These are phyloP conservation scores for Beaufortia kweichowensis DNA, from an alignment of 2,113 vertebrate genomes.

Conservation along the genomic window DNA sequence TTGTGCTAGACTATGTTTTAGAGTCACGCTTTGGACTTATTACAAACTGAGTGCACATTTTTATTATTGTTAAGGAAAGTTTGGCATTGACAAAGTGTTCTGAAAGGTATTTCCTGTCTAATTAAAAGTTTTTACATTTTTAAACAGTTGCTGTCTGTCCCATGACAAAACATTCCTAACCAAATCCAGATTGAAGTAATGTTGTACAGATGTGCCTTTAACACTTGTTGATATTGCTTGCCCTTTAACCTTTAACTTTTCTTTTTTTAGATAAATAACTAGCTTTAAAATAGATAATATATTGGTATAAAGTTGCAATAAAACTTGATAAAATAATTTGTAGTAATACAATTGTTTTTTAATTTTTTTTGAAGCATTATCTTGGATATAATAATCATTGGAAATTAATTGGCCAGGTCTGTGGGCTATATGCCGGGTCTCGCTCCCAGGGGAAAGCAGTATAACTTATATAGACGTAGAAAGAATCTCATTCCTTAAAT, in stretches of 20 bases:
- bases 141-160: background rate
- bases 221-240: background rate
- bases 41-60: background rate
- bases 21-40: background rate
- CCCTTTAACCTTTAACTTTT: background rate
- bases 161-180: slow-evolving; percentile 11
- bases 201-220: slow-evolving; percentile 19
- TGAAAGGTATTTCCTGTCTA: background rate
- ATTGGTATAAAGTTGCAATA: background rate
- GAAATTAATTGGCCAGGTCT: background rate
- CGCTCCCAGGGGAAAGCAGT: background rate
- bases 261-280: background rate
- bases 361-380: slow-evolving; percentile 1
- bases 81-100: background rate
- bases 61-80: background rate
- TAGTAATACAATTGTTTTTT: background rate
- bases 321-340: background rate
- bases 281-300: background rate
- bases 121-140: background rate
- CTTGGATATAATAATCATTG: background rate
- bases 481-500: slow-evolving; percentile 35
- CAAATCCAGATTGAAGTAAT: slow-evolving; percentile 13
- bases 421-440: background rate
- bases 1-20: background rate
- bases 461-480: background rate